phyloP scores from a whole-genome alignment of 2,113 vertebrate genomes.

The Megaptera novaeangliae region DNA sequence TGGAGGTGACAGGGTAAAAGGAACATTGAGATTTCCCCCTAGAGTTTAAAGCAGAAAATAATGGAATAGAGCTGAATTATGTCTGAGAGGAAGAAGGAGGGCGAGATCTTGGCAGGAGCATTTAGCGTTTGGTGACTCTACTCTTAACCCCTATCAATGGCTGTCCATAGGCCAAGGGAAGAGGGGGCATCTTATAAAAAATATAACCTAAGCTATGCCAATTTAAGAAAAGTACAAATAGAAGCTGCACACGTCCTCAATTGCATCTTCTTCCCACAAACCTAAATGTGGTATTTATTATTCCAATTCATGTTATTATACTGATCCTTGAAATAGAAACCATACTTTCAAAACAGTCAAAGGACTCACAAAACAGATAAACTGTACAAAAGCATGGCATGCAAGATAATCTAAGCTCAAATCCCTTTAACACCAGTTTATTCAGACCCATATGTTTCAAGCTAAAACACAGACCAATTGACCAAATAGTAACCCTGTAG shows the following conservation, averaged over 20 bases:
- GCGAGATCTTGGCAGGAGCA: neutral
- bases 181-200: neutral
- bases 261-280: neutral
- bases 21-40: neutral
- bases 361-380: neutral
- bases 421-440: neutral
- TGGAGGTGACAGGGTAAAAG: neutral
- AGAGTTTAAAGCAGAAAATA: neutral
- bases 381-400: neutral
- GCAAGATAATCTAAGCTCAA: neutral
- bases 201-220: neutral
- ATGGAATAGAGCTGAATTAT: neutral
- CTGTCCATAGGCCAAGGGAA: neutral
- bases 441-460: neutral
- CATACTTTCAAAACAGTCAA: neutral
- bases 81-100: neutral
- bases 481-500: neutral
- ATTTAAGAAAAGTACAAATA: neutral
- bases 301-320: neutral
- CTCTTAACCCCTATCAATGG: neutral
- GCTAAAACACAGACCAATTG: neutral
- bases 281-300: neutral
- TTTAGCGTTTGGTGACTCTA: neutral
- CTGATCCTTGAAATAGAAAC: neutral
- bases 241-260: neutral